Conservation (phyloP, 2,888 invertebrate genomes). For the Phrixothrix hirtus region DNA sequence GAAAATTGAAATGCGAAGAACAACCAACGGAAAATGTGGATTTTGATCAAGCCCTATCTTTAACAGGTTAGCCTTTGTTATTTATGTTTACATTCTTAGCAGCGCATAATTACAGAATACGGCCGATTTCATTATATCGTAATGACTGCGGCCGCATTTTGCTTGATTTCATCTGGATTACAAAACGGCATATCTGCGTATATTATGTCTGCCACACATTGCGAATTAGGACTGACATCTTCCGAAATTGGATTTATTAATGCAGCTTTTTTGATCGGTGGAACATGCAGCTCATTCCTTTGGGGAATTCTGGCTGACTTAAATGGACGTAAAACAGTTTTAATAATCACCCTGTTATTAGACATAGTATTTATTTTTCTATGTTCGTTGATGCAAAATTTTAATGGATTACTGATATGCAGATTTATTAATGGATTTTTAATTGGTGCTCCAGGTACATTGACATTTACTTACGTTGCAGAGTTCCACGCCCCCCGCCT, state of each 20-base stretch:
- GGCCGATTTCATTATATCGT: constrained; percentile 70
- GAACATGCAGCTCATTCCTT: constrained; percentile 73
- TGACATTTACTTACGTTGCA: constrained; percentile 68
- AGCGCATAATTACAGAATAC: constrained; percentile 59
- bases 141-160: constrained; percentile 66
- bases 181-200: constrained; percentile 73
- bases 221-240: constrained; percentile 68
- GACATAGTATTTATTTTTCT: constrained; percentile 60
- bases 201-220: constrained; percentile 71
- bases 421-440: constrained; percentile 68
- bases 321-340: constrained; percentile 66
- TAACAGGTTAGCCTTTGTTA: constrained; percentile 35
- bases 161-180: constrained; percentile 66
- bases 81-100: not conserved
- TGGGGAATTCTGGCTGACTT: constrained; percentile 83
- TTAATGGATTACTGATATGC: constrained; percentile 62
- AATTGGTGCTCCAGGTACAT: constrained; percentile 64
- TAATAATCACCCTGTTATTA: constrained; percentile 36
- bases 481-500: constrained; percentile 66
- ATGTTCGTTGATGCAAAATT: constrained; percentile 64
- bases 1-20: constrained; percentile 5
- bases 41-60: constrained; percentile 34
- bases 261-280: constrained; percentile 72
- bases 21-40: constrained; percentile 17
- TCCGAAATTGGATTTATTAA: constrained; percentile 71